phyloP scores from a whole-genome alignment of 2,113 vertebrate genomes.

The Tichodroma muraria region DNA sequence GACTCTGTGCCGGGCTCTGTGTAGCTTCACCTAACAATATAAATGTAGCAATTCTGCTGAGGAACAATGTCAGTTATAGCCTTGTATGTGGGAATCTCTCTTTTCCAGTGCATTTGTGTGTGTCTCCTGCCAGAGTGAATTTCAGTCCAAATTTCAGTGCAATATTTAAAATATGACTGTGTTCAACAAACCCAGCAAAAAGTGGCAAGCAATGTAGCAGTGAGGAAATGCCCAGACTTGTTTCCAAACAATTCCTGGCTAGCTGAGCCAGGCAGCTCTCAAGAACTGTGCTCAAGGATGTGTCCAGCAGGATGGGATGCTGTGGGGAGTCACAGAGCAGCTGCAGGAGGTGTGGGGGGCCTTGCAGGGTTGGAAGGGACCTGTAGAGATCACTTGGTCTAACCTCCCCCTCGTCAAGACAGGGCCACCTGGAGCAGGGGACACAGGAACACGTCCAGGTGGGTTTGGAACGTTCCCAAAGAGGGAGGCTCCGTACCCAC shows the following conservation, averaged over 20 bases:
- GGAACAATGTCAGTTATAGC: not conserved
- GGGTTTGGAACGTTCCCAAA: not conserved
- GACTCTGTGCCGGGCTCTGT: not conserved
- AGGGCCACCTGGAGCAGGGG: not conserved
- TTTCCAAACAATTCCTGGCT: not conserved
- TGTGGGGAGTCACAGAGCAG: fast-evolving
- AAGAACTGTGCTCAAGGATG: fast-evolving
- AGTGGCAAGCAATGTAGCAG: not conserved
- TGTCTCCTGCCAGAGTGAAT: not conserved
- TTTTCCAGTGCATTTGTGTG: not conserved
- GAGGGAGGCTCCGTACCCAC: too few species aligned
- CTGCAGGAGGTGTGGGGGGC: not conserved
- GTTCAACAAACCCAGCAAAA: not conserved
- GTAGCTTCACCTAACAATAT: not conserved
- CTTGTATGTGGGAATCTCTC: not conserved
- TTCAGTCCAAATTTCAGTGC: not conserved
- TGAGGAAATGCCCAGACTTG: not conserved
- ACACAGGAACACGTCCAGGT: not conserved
- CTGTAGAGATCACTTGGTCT: not conserved
- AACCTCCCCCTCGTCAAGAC: too few species aligned
- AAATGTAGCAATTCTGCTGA: not conserved
- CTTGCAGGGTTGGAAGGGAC: not conserved
- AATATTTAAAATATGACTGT: not conserved
- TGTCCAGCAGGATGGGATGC: not conserved
- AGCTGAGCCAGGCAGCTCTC: not conserved